phyloP scores from a whole-genome alignment of 2,113 vertebrate genomes.

The Oxygymnocypris stewartii region DNA sequence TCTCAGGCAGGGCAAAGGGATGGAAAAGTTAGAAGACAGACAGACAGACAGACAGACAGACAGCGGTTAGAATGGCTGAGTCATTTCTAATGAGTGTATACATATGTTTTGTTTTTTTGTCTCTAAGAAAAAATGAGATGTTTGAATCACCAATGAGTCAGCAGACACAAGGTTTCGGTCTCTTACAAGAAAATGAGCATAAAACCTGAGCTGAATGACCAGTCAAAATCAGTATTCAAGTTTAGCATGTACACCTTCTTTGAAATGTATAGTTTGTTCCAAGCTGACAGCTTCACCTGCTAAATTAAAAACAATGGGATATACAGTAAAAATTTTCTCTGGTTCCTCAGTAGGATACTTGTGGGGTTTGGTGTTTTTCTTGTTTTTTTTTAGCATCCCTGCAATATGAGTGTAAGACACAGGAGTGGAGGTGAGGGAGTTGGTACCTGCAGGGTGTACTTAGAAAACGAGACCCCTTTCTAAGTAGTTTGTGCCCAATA shows the following conservation, averaged over 20 bases:
- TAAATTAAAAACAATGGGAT: background rate
- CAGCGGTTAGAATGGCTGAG: background rate
- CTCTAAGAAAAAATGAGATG: too few relatives aligned
- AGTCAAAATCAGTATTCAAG: background rate
- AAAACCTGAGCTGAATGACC: background rate
- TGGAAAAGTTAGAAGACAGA: background rate
- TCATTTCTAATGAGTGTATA: background rate
- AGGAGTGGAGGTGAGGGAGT: background rate
- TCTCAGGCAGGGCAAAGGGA: slow-evolving; percentile 7
- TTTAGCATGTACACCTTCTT: background rate
- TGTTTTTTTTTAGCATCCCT: background rate
- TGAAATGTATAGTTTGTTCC: background rate
- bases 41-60: background rate
- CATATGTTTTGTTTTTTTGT: too few relatives aligned
- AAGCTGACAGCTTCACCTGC: background rate
- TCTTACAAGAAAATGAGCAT: background rate
- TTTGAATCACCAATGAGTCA: slow-evolving; percentile 28
- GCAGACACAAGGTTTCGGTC: background rate
- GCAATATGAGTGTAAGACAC: slow-evolving; percentile 32
- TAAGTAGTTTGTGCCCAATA: slow-evolving; percentile 60
- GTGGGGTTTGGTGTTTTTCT: too few relatives aligned
- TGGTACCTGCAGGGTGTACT: slow-evolving; percentile 57
- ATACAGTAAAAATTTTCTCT: too few relatives aligned
- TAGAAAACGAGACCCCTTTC: slow-evolving; percentile 43
- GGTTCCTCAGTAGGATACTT: too few relatives aligned